Conservation (phyloP, 2,888 invertebrate species). For the Amphimallon solstitiale region DNA sequence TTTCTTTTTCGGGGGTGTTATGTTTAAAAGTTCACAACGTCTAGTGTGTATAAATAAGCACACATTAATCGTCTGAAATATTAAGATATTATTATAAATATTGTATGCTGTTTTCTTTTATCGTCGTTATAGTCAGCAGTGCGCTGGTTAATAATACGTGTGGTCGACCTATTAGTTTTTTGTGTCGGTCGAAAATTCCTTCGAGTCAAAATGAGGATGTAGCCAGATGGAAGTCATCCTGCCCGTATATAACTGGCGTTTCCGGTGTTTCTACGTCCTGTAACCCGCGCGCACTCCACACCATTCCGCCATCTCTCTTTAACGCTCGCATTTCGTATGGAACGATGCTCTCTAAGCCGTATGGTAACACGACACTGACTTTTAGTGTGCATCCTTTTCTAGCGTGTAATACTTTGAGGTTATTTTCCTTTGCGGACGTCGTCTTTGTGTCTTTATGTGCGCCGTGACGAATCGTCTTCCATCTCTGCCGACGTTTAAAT, state of each 20-base stretch:
- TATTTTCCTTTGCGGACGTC: slow-evolving; percentile 6
- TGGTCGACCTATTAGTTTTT: slow-evolving; percentile 50
- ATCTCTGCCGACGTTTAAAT: slow-evolving; percentile 28
- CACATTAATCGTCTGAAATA: too few relatives aligned
- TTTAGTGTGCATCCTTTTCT: background rate
- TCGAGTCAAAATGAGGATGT: slow-evolving; percentile 60
- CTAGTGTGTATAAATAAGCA: too few relatives aligned
- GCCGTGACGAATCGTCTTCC: slow-evolving; percentile 11
- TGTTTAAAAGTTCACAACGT: too few relatives aligned
- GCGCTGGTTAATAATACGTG: slow-evolving; percentile 30
- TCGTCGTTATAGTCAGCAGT: too few relatives aligned
- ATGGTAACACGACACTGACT: background rate
- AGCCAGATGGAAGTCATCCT: slow-evolving; percentile 63
- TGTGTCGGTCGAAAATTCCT: slow-evolving; percentile 60
- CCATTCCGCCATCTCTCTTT: slow-evolving; percentile 42
- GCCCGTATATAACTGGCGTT: slow-evolving; percentile 69
- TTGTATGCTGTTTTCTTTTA: too few relatives aligned
- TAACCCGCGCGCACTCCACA: slow-evolving; percentile 61
- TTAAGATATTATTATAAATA: too few relatives aligned
- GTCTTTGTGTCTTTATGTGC: slow-evolving; percentile 17
- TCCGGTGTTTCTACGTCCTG: slow-evolving; percentile 61
- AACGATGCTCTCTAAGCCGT: slow-evolving; percentile 12
- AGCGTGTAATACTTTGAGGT: background rate
- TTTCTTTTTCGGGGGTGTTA: too few relatives aligned
- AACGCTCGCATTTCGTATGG: background rate